Evolutionary conservation across 2,888 invertebrate species (phyloP).

Genomic region (Reticulitermes lucifugus): DNA sequence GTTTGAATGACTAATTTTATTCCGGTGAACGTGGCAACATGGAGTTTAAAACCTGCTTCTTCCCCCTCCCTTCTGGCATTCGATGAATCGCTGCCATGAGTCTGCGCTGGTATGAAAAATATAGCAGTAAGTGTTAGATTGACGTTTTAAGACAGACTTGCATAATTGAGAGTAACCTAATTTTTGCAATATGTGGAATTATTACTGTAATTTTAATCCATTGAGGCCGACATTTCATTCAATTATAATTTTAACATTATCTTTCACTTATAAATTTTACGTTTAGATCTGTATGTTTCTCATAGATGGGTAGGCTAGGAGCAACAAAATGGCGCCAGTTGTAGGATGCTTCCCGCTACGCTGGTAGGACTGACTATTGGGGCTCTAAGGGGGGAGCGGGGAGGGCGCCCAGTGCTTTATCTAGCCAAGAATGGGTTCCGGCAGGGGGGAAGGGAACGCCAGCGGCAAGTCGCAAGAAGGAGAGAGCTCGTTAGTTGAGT

Average conservation of each 20-base stretch:
- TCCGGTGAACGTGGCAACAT: conserved; percentile 45
- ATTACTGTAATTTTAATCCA: no score
- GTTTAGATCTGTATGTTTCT: background rate
- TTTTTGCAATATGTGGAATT: no score
- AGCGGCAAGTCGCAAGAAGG: conserved; percentile 49
- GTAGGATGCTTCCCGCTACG: conserved; percentile 38
- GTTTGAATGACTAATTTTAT: conserved; percentile 15
- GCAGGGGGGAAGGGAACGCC: conserved; percentile 29
- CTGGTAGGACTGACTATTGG: background rate
- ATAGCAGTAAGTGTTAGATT: background rate
- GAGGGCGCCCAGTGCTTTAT: conserved; percentile 46
- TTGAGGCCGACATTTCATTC: background rate
- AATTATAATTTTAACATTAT: background rate
- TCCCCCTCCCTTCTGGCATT: conserved; percentile 39
- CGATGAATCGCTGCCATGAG: conserved; percentile 8
- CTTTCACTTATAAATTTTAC: background rate
- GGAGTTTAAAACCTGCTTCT: conserved; percentile 50
- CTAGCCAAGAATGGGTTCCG: conserved; percentile 41
- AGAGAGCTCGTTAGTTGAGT: conserved; percentile 51
- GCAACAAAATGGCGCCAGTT: conserved; percentile 22
- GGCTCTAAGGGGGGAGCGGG: background rate
- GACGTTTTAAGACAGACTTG: background rate
- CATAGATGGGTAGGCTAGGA: conserved; percentile 20
- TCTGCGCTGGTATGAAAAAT: conserved; percentile 19
- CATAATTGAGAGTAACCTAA: no score